Evolutionary conservation across 2,888 invertebrate genomes (phyloP).

Genomic region (Pyrochroa serraticornis): DNA sequence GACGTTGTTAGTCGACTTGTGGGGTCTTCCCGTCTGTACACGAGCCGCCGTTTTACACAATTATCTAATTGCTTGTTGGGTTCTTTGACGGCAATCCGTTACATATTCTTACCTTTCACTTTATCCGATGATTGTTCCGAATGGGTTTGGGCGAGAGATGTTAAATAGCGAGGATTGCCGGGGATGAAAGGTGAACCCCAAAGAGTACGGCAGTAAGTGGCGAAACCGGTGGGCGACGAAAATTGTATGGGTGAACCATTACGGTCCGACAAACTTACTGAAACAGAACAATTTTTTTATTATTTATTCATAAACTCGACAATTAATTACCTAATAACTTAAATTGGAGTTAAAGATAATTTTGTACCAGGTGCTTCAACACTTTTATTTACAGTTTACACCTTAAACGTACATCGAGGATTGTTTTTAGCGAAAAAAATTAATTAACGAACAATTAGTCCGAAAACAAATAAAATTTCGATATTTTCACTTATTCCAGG

Average conservation of each 20-base stretch:
- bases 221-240: constrained; percentile 49
- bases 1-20: constrained; percentile 50
- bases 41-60: constrained; percentile 42
- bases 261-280: constrained; percentile 20
- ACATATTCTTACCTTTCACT: constrained; percentile 43
- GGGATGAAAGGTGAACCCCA: constrained; percentile 54
- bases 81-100: neutral
- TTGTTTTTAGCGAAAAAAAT: no score
- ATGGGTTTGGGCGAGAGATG: constrained; percentile 42
- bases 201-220: constrained; percentile 54
- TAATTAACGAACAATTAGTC: no score
- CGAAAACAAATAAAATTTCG: no score
- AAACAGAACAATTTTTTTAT: constrained; percentile 8
- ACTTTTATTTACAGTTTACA: no score
- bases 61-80: constrained; percentile 15
- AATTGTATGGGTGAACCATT: constrained; percentile 47
- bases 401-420: no score
- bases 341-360: no score
- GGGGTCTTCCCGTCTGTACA: constrained; percentile 44
- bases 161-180: constrained; percentile 47
- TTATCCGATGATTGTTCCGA: constrained; percentile 44
- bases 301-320: no score
- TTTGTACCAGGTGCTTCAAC: no score
- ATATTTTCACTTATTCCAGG: no score
- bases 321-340: no score